phyloP scores from a whole-genome alignment of 2,797 vertebrate species.

The Clamator glandarius region DNA sequence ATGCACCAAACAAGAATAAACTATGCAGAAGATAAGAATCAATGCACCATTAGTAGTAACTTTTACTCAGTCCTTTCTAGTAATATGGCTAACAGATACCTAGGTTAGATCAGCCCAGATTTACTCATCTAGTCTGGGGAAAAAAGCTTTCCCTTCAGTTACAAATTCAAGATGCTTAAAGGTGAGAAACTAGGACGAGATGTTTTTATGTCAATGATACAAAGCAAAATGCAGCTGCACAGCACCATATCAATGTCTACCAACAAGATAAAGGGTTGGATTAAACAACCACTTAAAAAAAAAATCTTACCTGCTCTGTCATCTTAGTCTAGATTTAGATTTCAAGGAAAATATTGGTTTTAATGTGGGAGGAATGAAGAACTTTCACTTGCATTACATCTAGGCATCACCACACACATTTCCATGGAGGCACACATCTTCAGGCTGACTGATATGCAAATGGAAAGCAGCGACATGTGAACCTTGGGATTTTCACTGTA shows the following conservation, averaged over 20 bases:
- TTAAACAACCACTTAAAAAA: neutral
- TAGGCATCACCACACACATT: neutral
- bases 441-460: slow-evolving; percentile 1
- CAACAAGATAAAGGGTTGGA: neutral
- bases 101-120: neutral
- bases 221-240: neutral
- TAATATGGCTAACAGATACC: neutral
- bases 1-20: neutral
- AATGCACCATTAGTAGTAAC: neutral
- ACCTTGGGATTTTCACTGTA: neutral
- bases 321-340: slow-evolving; percentile 25
- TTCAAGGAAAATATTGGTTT: slow-evolving; percentile 20
- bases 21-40: neutral
- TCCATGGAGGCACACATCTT: neutral
- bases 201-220: neutral
- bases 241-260: neutral
- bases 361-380: neutral
- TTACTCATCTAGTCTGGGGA: neutral
- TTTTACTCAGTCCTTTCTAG: neutral
- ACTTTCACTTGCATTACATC: neutral
- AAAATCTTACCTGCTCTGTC: neutral
- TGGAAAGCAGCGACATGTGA: neutral
- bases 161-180: slow-evolving; percentile 20
- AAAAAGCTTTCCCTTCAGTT: slow-evolving; percentile 6
- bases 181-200: neutral